These are phyloP conservation scores for Pachyramphus minor DNA, from an alignment of 2,113 vertebrate genomes.

Conservation along the genomic window DNA sequence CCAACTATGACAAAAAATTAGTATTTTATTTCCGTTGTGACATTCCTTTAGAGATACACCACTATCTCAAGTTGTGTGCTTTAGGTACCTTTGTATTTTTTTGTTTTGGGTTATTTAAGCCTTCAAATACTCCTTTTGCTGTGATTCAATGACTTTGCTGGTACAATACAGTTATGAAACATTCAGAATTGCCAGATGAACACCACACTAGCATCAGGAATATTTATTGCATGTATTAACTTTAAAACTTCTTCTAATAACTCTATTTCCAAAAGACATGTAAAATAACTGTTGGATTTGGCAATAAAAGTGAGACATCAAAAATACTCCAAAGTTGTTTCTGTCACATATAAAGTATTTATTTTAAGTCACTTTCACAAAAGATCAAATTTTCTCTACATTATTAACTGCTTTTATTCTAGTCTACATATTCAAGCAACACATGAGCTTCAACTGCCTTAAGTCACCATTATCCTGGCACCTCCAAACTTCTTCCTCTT, in stretches of 20 bases:
- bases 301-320: not conserved
- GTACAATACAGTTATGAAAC: not conserved
- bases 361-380: not conserved
- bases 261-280: not conserved
- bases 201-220: not conserved
- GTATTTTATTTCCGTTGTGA: not conserved
- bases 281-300: not conserved
- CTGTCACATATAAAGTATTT: not conserved
- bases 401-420: not conserved
- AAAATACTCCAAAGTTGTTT: not conserved
- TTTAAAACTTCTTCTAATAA: not conserved
- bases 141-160: not conserved
- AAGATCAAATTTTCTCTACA: not conserved
- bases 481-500: not conserved
- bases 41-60: not conserved
- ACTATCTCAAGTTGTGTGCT: not conserved
- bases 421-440: not conserved
- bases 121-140: not conserved
- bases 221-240: not conserved
- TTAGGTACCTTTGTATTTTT: not conserved
- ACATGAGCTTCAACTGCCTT: not conserved
- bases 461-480: not conserved
- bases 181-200: not conserved
- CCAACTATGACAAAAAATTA: not conserved
- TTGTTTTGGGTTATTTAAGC: not conserved